phyloP scores from a whole-genome alignment of 2,797 vertebrate genomes.

The Hemibagrus guttatus region DNA sequence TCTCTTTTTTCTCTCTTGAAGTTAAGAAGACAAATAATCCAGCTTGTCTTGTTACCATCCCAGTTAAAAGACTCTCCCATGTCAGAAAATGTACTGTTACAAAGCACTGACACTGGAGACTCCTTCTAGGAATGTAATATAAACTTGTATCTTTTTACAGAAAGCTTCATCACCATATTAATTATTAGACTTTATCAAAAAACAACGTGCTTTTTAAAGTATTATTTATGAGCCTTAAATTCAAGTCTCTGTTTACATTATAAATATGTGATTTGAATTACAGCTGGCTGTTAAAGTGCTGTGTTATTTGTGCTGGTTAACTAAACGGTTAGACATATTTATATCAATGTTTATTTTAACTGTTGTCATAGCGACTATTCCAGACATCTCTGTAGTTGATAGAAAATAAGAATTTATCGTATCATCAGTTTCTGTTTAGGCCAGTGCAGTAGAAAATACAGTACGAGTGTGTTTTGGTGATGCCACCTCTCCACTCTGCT shows the following conservation, averaged over 20 bases:
- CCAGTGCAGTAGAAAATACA: constrained; percentile 3
- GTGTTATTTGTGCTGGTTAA: neutral
- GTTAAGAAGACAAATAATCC: neutral
- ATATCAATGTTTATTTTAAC: neutral
- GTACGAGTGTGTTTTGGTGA: constrained; percentile 8
- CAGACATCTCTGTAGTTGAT: neutral
- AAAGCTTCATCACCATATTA: neutral
- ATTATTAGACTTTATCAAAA: neutral
- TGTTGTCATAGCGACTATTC: neutral
- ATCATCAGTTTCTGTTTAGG: neutral
- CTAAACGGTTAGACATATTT: neutral
- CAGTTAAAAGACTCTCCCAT: neutral
- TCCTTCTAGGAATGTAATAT: neutral
- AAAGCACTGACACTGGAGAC: neutral
- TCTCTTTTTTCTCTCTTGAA: too few species aligned
- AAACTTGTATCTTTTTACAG: neutral
- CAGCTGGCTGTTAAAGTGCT: neutral
- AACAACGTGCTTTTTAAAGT: neutral
- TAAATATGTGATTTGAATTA: neutral
- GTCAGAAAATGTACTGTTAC: neutral
- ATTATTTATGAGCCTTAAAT: neutral
- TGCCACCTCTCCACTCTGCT: constrained; percentile 28
- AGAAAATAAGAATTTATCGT: neutral
- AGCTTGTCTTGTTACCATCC: neutral
- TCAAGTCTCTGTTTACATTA: neutral